These are phyloP conservation scores for Eretmochelys imbricata DNA, from an alignment of 2,113 vertebrate species.

Conservation along the genomic window DNA sequence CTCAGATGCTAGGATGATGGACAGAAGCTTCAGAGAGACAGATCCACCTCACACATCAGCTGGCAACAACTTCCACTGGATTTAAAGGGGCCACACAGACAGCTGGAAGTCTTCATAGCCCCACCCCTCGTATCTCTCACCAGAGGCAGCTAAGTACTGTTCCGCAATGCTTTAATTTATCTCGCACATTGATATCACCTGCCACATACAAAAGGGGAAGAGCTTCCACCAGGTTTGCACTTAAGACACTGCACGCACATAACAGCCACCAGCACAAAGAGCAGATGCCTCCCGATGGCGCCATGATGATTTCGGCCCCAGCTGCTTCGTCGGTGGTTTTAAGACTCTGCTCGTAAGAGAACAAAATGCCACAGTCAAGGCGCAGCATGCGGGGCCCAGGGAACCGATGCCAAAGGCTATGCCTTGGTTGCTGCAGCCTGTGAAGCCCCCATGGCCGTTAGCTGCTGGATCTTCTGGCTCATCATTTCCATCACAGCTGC, in stretches of 20 bases:
- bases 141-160: rapidly evolving
- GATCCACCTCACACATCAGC: not conserved
- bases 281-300: not conserved
- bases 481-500: slow-evolving; percentile 92
- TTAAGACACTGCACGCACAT: not conserved
- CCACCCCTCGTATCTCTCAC: not conserved
- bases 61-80: not conserved
- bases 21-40: too few relatives aligned
- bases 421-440: slow-evolving; percentile 85
- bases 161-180: not conserved
- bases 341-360: not conserved
- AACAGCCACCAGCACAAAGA: not conserved
- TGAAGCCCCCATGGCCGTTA: slow-evolving; percentile 84
- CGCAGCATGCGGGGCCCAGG: rapidly evolving
- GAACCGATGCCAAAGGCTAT: slow-evolving; percentile 30
- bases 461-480: slow-evolving; percentile 94
- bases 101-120: not conserved
- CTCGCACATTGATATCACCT: too few relatives aligned
- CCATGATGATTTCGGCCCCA: rapidly evolving
- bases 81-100: not conserved
- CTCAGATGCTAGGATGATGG: too few relatives aligned
- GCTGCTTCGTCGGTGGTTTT: not conserved
- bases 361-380: not conserved
- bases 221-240: not conserved
- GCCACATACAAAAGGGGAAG: not conserved